Base-by-base conservation (phyloP, 2,888 invertebrate genomes). In the Ochropleura plecta region DNA sequence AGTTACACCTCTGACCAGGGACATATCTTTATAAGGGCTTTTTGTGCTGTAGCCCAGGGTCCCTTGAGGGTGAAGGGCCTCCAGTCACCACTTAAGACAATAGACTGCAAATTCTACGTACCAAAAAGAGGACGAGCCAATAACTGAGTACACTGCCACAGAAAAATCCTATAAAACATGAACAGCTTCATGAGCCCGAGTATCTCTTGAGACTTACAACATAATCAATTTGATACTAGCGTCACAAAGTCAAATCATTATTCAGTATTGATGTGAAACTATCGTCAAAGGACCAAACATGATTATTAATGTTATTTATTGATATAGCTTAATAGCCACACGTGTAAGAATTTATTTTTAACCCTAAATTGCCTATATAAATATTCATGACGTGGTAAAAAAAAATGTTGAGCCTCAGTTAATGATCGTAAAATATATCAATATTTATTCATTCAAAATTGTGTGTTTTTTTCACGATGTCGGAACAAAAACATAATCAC, bases 401-500 rank as follows among this genome's bases (percentile, higher is more conserved):
- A 30, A 30, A 70, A 73, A 63, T 42, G 8, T 48, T 49, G n/a
- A 48, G 55, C 30, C 8, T 49, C 4, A 42, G 0, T 53, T 73
- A 46, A 57, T 48, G 7, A 46, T 10, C 40, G 30, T 49, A 44
- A 55, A 20, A 55, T 49, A 55, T 49, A 62, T 66, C 40, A 76
- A 63, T 57, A 63, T 78, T 63, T 51, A 78, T 78, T 40, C 59
- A 53, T 48, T 59, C 40, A 42, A 73, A 78, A 51, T 57, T 46
- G 51, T 46, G 51, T 63, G 20, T 18, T 65, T 67, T 64, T 64
- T 60, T 30, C 16, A 44, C 6, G n/a, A 40, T 49, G 40, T 57
- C 57, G 57, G 63, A 74, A 44, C 51, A 79, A 68, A 59, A 63
- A 68, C 42, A 49, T 75, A 78, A 74, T 68, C 67, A 79, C 48